Conservation (phyloP, 2,113 vertebrate species). For the Chitala chitala region DNA sequence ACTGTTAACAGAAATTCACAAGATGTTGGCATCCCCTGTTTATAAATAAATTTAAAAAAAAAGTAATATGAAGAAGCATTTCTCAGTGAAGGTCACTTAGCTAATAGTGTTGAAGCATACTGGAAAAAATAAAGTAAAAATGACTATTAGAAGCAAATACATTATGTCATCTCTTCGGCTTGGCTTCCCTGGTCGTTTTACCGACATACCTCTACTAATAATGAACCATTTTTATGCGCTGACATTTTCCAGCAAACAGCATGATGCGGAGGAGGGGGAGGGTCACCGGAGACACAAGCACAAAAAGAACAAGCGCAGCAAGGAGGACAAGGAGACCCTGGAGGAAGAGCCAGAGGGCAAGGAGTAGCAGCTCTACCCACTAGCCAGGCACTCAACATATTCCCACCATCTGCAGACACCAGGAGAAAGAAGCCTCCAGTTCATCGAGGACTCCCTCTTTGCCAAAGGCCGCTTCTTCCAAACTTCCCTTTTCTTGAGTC, state of each 20-base stretch:
- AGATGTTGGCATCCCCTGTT: no score
- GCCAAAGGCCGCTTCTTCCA: background rate
- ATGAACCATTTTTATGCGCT: no score
- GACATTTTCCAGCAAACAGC: conserved; percentile 54
- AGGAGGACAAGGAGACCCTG: conserved; percentile 58
- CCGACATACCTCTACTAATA: no score
- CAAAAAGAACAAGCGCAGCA: conserved; percentile 67
- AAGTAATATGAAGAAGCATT: no score
- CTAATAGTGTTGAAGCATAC: no score
- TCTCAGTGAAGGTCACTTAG: no score
- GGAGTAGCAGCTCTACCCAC: conserved; percentile 41
- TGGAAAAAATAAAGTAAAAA: no score
- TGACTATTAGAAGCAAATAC: no score
- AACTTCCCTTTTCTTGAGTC: background rate
- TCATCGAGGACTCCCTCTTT: background rate
- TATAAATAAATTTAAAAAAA: no score
- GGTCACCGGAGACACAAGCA: conserved; percentile 66
- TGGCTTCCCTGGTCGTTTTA: no score
- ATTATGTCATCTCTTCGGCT: no score
- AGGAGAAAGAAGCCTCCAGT: background rate
- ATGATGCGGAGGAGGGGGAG: conserved; percentile 63
- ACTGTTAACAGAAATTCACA: no score
- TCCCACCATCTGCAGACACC: background rate
- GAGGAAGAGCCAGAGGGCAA: conserved; percentile 58
- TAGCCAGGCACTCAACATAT: background rate